Evolutionary conservation across 2,113 vertebrate genomes (phyloP).

Genomic region (Colistium nudipinnis): DNA sequence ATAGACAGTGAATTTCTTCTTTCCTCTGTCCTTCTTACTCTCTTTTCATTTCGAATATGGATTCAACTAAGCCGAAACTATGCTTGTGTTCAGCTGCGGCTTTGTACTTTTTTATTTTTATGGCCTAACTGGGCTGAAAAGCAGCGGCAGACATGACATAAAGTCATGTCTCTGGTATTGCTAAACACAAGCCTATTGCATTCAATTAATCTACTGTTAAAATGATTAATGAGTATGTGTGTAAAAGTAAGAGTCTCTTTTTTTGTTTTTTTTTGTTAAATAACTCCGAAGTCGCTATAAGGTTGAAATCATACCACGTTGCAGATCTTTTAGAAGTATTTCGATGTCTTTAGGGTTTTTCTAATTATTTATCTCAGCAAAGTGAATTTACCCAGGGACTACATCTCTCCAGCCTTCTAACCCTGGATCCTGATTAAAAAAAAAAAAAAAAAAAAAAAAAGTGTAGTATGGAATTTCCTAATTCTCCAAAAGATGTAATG

Average conservation of each 20-base stretch:
- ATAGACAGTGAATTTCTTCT: too few species aligned
- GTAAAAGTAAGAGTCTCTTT: background rate
- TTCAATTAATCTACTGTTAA: background rate
- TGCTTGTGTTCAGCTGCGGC: too few species aligned
- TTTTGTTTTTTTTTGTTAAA: background rate
- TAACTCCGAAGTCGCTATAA: background rate
- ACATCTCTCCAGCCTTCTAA: slow-evolving; percentile 27
- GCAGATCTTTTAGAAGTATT: slow-evolving; percentile 5
- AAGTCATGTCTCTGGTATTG: background rate
- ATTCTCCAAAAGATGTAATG: slow-evolving; percentile 49
- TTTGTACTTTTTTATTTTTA: too few species aligned
- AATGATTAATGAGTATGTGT: background rate
- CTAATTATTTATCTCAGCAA: slow-evolving; percentile 43
- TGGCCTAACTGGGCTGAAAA: too few species aligned
- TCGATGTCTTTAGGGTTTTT: slow-evolving; percentile 30
- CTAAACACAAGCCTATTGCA: background rate
- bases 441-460: slow-evolving; percentile 18
- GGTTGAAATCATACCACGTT: background rate
- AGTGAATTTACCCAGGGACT: slow-evolving; percentile 35
- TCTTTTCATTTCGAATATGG: too few species aligned
- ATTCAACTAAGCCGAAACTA: too few species aligned
- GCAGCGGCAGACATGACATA: background rate
- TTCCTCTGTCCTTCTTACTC: too few species aligned
- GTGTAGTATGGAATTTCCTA: slow-evolving; percentile 41
- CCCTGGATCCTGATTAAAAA: slow-evolving; percentile 21